Percentiles rank a stretch among this genome's conserved stretches.
Evolutionary conservation across 2,797 vertebrate species (phyloP).

Genomic region (Pampus argenteus): DNA sequence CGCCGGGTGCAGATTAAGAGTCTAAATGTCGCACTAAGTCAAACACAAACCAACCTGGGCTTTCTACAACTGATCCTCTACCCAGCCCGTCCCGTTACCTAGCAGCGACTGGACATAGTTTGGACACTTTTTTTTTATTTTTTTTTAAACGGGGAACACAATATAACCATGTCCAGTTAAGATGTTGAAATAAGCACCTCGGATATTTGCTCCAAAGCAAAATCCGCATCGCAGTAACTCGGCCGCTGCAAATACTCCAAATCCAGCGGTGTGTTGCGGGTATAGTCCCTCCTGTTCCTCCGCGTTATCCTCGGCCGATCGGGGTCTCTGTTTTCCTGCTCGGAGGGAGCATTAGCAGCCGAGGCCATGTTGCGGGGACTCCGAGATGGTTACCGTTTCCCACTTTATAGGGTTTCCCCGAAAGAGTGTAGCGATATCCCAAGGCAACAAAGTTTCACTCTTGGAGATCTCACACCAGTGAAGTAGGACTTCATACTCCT

Average conservation of each 20-base stretch:
- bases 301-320: conserved; percentile 88
- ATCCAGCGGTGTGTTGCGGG: conserved; percentile 86
- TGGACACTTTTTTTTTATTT: conserved; percentile 51
- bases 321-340: conserved; percentile 89
- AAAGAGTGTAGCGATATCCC: conserved; percentile 84
- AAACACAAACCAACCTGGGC: neutral
- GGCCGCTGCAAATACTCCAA: conserved; percentile 97
- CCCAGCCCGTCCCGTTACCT: conserved; percentile 70
- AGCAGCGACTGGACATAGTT: conserved; percentile 64
- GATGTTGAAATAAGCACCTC: conserved; percentile 89
- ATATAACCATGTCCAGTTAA: conserved; percentile 34
- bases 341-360: conserved; percentile 91
- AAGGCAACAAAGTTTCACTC: conserved; percentile 85
- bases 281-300: conserved; percentile 85
- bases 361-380: conserved; percentile 96
- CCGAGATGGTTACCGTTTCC: conserved; percentile 83
- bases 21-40: neutral
- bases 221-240: conserved; percentile 97
- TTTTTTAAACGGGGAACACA: conserved; percentile 33
- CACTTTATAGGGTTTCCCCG: conserved; percentile 86
- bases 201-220: conserved; percentile 96
- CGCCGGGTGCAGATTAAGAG: conserved; percentile 14
- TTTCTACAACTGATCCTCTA: conserved; percentile 35
- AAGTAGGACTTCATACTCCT: conserved; percentile 90
- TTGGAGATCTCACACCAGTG: conserved; percentile 86